phyloP scores from a whole-genome alignment of 2,797 vertebrate genomes.

The Ptychadena robeensis region DNA sequence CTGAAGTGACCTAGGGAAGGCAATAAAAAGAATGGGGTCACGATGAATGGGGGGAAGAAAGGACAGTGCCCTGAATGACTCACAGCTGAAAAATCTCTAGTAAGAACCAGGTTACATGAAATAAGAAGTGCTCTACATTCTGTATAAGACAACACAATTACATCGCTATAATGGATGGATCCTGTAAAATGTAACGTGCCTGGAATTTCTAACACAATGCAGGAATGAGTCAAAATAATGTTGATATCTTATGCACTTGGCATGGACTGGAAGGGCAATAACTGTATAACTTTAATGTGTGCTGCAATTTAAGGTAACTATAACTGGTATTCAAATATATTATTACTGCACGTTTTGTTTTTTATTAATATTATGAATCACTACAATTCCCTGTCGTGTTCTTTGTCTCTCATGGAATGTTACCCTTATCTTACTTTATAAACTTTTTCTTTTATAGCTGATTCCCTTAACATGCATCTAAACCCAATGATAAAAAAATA shows the following conservation, averaged over 20 bases:
- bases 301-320: not conserved
- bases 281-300: not conserved
- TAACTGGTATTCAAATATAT: not conserved
- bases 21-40: not conserved
- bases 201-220: not conserved
- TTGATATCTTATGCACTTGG: not conserved
- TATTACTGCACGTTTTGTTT: not conserved
- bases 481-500: too few relatives aligned
- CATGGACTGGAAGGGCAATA: not conserved
- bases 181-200: not conserved
- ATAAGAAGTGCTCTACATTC: not conserved
- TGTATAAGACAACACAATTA: not conserved
- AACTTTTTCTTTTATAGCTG: not conserved
- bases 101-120: not conserved
- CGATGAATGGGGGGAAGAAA: not conserved
- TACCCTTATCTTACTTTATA: not conserved
- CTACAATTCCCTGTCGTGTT: not conserved
- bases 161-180: not conserved
- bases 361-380: not conserved
- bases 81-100: not conserved
- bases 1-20: not conserved
- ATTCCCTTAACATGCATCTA: too few relatives aligned
- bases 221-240: not conserved
- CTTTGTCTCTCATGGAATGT: not conserved
- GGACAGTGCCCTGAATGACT: not conserved